phyloP scores from a whole-genome alignment of 2,888 invertebrate species.

The Drosophila crucigera region DNA sequence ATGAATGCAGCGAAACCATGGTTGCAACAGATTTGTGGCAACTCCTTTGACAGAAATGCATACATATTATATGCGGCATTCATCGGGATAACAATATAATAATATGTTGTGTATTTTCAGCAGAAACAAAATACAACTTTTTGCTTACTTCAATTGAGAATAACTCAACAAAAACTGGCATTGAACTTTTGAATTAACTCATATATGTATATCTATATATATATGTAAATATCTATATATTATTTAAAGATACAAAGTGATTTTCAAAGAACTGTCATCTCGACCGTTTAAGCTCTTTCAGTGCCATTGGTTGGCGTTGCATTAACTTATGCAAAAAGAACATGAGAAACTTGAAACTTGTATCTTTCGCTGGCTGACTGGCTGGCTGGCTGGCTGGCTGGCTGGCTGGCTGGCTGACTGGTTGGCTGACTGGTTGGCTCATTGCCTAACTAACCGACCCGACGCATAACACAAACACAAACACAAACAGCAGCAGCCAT shows the following conservation, averaged over 20 bases:
- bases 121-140: background rate
- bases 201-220: background rate
- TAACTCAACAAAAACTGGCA: no score
- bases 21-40: background rate
- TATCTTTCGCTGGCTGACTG: constrained; percentile 5
- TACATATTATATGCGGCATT: background rate
- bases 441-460: constrained; percentile 22
- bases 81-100: background rate
- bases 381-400: background rate
- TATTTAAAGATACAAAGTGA: background rate
- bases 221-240: background rate
- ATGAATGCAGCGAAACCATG: background rate
- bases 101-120: background rate
- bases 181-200: no score
- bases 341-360: constrained; percentile 36
- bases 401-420: background rate
- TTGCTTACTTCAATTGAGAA: no score
- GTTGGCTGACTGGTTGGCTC: background rate
- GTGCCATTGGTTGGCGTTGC: background rate
- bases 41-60: background rate
- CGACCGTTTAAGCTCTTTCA: background rate
- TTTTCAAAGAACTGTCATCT: background rate
- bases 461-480: constrained; percentile 10
- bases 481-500: constrained; percentile 13
- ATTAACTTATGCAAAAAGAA: constrained; percentile 8